Base-by-base conservation (phyloP, 2,797 vertebrate species). In the Novumbra hubbsi region DNA sequence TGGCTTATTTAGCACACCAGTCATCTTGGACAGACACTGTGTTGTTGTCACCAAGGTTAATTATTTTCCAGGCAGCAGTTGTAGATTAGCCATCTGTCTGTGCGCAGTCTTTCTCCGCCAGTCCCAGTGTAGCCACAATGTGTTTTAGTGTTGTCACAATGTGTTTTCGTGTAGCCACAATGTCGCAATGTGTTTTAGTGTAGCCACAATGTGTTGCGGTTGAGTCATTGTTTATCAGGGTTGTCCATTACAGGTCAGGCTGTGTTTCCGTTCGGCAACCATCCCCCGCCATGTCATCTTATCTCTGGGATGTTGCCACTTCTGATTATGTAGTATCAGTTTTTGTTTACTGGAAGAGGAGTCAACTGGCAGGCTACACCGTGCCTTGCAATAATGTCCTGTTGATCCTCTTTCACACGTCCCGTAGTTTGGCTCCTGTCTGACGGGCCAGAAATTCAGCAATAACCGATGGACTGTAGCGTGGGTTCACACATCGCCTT, bases 341-440 rank as follows among this genome's bases (percentile, higher is more conserved):
- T 28, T 73, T 32, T 78, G 77, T 82, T 69, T 82, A 68, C 66
- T 38, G 79, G 81, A 84, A 82, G 82, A 71, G 24, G 55, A 16
- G 73, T 77, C 60, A 2, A 78, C 78, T 73, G 17, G 68, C 86
- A 84, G 81, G 84, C 81, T 80, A 69, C 30, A 28, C 76, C 75
- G 67, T 70, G 65, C 78, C 28, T 11, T 8, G 48, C 17, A 67
- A 81, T 76, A 81, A 81, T 80, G 83, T 90, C 85, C 86, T 88
- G 87, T 86, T 84, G 84, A 77, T 77, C 74, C 24, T 55, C 57
- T 65, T 7, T 32, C 5, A 72, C 55, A 76, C 17, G 17, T 77
- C 69, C 49, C 69, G 34, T 45, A 76, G 67, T 70, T 28, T 64
- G 17, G 63, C 49, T 41, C 41, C 38, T 16, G 52, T 50, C 17